Conservation (phyloP, 2,888 invertebrate species). For the Boloria euphrosyne region DNA sequence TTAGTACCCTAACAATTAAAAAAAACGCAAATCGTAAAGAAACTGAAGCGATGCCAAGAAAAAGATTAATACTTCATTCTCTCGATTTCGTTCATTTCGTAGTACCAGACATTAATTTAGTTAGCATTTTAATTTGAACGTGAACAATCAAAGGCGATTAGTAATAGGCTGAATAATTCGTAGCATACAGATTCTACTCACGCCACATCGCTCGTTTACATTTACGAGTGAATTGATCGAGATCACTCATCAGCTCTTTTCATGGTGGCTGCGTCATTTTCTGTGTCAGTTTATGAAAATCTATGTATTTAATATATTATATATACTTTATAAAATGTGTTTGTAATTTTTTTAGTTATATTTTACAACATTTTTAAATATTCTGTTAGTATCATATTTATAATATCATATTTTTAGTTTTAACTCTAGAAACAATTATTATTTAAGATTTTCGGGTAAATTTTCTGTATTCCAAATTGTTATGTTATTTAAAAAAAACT, state of each 20-base stretch:
- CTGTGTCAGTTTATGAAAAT: background rate
- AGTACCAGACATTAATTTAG: background rate
- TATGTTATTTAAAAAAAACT: no score
- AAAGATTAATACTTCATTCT: no score
- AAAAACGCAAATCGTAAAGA: no score
- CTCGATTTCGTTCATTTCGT: background rate
- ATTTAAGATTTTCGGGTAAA: no score
- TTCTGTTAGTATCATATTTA: no score
- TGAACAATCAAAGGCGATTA: constrained; percentile 14
- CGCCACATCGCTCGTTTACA: constrained; percentile 18
- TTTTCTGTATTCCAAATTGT: no score
- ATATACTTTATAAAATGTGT: background rate
- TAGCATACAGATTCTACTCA: constrained; percentile 11
- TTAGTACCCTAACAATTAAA: no score
- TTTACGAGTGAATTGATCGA: constrained; percentile 10
- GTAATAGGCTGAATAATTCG: constrained; percentile 2
- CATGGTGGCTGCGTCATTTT: background rate
- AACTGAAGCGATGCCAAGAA: no score
- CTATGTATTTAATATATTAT: no score
- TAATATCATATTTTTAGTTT: no score
- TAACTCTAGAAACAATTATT: no score
- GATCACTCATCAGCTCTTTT: constrained; percentile 24
- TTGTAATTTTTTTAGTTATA: background rate
- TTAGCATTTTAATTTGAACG: background rate
- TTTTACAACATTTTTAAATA: no score